phyloP scores from a whole-genome alignment of 2,113 vertebrate genomes.

The Etia nguti region DNA sequence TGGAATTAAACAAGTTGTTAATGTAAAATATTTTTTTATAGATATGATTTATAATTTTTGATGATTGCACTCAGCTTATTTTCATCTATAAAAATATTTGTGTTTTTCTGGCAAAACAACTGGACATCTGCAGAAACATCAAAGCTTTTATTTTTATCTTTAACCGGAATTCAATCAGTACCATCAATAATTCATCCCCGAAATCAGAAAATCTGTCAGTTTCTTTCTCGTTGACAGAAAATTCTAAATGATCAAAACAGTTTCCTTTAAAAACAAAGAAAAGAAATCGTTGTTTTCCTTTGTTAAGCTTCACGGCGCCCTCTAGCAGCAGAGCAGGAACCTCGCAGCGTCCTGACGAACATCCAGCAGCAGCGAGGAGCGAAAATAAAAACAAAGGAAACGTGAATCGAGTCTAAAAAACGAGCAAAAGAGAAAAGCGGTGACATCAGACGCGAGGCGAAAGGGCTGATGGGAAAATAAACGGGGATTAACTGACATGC shows the following conservation, averaged over 20 bases:
- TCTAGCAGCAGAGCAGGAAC: not conserved
- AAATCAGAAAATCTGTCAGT: not conserved
- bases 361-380: slow-evolving; percentile 23
- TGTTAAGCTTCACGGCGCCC: not conserved
- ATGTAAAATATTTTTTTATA: not conserved
- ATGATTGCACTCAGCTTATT: not conserved
- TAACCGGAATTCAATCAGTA: not conserved
- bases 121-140: not conserved
- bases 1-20: not conserved
- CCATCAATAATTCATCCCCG: not conserved
- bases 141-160: not conserved
- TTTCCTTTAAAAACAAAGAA: not conserved
- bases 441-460: slow-evolving; percentile 17
- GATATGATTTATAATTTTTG: not conserved
- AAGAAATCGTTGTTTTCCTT: not conserved
- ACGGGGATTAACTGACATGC: slow-evolving; percentile 80
- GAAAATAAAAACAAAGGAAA: not conserved
- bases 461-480: slow-evolving; percentile 61
- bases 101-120: not conserved
- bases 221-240: not conserved
- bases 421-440: not conserved
- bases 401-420: not conserved
- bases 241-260: not conserved
- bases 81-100: not conserved
- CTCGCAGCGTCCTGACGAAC: slow-evolving; percentile 9